Evolutionary conservation across 1,140 invertebrate genomes (phyloP).

Genomic region (Musca vetustissima): DNA sequence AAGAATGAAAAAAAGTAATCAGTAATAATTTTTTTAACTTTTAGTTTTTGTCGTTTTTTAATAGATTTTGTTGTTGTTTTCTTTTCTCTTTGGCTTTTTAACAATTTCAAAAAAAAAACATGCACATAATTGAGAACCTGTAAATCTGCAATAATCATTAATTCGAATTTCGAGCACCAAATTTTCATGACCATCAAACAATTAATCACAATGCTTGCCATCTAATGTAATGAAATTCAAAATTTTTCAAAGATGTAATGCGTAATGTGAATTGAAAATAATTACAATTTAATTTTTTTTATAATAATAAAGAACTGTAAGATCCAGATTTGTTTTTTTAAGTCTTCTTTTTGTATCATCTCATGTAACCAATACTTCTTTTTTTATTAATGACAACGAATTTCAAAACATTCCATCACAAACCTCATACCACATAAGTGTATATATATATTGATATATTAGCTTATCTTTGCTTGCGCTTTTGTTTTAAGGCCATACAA

Average conservation of each 20-base stretch:
- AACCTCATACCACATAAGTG: constrained; percentile 8
- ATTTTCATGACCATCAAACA: too few relatives aligned
- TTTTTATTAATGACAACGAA: constrained; percentile 10
- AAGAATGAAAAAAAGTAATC: constrained; percentile 3
- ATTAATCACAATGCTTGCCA: too few relatives aligned
- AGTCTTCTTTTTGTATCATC: constrained; percentile 13
- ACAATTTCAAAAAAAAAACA: too few relatives aligned
- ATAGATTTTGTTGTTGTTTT: neutral
- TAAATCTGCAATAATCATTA: too few relatives aligned
- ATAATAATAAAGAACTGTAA: too few relatives aligned
- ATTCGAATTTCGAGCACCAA: too few relatives aligned
- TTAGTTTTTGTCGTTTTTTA: constrained; percentile 22
- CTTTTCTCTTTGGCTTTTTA: too few relatives aligned
- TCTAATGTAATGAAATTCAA: too few relatives aligned
- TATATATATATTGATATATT: neutral
- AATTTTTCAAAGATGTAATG: too few relatives aligned
- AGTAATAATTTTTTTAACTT: constrained; percentile 4
- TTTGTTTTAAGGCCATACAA: constrained; percentile 16
- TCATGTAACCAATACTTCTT: constrained; percentile 1
- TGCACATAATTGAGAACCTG: too few relatives aligned
- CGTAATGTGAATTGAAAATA: too few relatives aligned
- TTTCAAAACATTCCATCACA: constrained; percentile 17
- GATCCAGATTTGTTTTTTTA: neutral
- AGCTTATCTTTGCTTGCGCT: constrained; percentile 28
- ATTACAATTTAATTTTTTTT: too few relatives aligned